These are phyloP conservation scores for Drosophila bunnanda DNA, from an alignment of 2,888 invertebrate species.

Conservation along the genomic window DNA sequence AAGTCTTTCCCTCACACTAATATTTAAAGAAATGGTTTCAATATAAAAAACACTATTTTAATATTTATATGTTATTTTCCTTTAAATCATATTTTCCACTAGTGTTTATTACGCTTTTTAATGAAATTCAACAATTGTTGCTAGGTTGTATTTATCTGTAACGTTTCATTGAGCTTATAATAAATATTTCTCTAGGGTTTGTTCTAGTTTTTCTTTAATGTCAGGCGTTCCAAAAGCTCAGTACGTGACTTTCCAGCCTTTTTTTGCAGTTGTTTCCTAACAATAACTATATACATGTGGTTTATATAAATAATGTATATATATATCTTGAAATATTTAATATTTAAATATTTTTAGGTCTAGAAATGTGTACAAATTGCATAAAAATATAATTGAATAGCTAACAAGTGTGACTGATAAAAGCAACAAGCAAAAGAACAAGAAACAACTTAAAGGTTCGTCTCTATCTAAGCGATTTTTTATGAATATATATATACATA, in stretches of 20 bases:
- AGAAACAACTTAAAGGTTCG: neutral
- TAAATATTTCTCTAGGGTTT: neutral
- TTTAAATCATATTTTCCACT: neutral
- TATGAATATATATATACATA: neutral
- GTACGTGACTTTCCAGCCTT: constrained; percentile 54
- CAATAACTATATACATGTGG: constrained; percentile 19
- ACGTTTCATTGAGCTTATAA: neutral
- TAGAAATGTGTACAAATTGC: neutral
- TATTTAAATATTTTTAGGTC: neutral
- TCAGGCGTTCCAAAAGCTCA: constrained; percentile 28
- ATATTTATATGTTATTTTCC: too few species aligned
- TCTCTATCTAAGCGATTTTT: constrained; percentile 11
- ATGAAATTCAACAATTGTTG: constrained; percentile 1
- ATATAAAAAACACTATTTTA: too few species aligned
- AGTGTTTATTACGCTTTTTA: too few species aligned
- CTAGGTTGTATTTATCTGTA: neutral
- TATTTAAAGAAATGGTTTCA: too few species aligned
- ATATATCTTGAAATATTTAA: neutral
- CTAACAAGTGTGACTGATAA: constrained; percentile 39
- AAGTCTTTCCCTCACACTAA: too few species aligned
- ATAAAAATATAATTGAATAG: neutral
- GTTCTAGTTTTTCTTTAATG: constrained; percentile 26
- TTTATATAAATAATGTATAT: neutral
- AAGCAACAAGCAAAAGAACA: neutral
- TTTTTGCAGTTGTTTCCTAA: neutral